phyloP scores from a whole-genome alignment of 2,888 invertebrate species.

The Stenchaetothrips biformis region DNA sequence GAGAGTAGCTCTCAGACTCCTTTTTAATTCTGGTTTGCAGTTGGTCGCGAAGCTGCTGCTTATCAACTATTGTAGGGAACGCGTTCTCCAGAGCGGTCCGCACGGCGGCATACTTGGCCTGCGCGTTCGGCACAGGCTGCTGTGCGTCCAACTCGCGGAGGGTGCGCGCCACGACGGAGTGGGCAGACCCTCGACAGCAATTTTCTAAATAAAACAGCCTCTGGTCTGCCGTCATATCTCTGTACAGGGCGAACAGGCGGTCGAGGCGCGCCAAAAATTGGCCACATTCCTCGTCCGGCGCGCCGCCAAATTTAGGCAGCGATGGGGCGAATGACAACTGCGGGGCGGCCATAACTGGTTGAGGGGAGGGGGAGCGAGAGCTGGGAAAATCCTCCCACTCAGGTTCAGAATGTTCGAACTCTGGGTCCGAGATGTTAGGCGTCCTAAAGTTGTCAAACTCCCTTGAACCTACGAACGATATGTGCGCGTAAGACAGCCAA shows the following conservation, averaged over 20 bases:
- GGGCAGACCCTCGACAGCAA: neutral
- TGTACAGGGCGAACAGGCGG: neutral
- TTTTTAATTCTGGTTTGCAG: neutral
- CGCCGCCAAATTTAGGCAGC: neutral
- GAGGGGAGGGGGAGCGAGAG: neutral
- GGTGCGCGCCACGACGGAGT: neutral
- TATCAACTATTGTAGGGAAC: neutral
- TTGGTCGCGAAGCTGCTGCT: neutral
- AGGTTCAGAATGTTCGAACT: no score
- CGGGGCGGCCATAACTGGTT: neutral
- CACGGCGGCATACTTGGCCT: neutral
- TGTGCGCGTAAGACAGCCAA: no score
- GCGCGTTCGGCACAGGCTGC: neutral
- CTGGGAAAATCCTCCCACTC: no score
- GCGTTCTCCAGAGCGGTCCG: no score
- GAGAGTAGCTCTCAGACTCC: neutral
- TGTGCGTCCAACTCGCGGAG: neutral
- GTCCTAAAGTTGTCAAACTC: no score
- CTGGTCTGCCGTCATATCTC: neutral
- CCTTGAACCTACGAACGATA: no score
- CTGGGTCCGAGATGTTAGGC: no score
- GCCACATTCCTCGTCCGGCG: neutral
- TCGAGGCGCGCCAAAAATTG: neutral
- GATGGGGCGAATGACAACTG: neutral
- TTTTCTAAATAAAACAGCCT: neutral